phyloP scores from a whole-genome alignment of 2,797 vertebrate genomes.

The Neosalanx taihuensis region DNA sequence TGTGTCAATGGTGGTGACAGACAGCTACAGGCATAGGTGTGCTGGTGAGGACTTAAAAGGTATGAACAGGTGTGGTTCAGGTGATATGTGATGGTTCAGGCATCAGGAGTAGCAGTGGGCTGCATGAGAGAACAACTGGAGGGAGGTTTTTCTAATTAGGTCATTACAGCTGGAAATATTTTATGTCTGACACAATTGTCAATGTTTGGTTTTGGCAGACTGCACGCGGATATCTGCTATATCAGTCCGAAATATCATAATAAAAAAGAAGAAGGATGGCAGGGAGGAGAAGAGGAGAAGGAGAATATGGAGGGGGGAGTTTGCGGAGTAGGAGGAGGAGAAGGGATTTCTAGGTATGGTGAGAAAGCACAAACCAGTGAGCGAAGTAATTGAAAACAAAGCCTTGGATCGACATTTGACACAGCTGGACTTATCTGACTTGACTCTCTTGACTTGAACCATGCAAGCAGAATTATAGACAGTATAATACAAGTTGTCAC shows the following conservation, averaged over 20 bases:
- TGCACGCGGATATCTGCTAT: neutral
- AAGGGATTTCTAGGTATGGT: neutral
- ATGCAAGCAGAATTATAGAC: no score
- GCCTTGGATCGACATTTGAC: slow-evolving; percentile 23
- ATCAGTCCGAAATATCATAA: no score
- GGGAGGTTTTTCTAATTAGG: neutral
- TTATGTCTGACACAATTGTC: neutral
- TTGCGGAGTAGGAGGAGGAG: neutral
- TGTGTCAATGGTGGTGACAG: neutral
- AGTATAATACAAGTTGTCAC: neutral
- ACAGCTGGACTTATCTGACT: no score
- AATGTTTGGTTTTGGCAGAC: neutral
- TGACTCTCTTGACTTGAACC: neutral
- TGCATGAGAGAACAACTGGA: neutral
- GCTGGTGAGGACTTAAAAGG: neutral
- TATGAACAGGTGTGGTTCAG: neutral
- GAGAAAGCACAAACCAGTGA: neutral
- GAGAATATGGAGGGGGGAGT: no score
- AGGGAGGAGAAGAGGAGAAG: neutral
- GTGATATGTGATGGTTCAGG: neutral
- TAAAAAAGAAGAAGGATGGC: neutral
- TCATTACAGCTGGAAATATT: neutral
- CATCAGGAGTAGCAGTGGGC: neutral
- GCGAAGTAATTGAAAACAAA: neutral
- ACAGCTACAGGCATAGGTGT: neutral